Percentiles rank a stretch among this genome's conserved stretches.
Evolutionary conservation across 92 coral and sea anemone genomes (phyloP).

Genomic region (Actinostola sp.): DNA sequence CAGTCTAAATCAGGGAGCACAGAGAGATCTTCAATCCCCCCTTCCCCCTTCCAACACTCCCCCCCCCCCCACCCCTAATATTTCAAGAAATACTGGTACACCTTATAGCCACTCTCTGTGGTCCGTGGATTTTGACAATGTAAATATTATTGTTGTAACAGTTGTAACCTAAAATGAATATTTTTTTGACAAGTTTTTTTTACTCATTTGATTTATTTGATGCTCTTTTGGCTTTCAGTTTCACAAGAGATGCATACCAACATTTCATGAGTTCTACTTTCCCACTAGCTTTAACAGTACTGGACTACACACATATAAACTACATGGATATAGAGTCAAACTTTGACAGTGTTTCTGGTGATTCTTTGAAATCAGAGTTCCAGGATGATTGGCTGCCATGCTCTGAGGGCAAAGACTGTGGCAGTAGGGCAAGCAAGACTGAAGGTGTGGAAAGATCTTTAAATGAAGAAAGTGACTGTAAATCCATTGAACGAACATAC

Average conservation of each 20-base stretch:
- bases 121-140: not conserved
- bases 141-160: no score
- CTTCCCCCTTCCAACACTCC: no score
- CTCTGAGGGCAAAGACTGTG: not conserved
- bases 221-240: constrained; percentile 32
- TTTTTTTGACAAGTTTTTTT: no score
- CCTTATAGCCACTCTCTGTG: not conserved
- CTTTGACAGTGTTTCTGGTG: not conserved
- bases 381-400: not conserved
- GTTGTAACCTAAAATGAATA: no score
- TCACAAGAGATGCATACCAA: constrained; percentile 74
- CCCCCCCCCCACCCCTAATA: no score
- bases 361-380: not conserved
- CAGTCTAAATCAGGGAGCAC: no score
- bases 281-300: constrained; percentile 57
- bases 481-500: no score
- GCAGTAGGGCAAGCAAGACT: not conserved
- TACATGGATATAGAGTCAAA: not conserved
- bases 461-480: no score
- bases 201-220: no score
- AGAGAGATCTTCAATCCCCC: no score
- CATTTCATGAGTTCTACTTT: constrained; percentile 63
- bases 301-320: constrained; percentile 1
- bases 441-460: not conserved
- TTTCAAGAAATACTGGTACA: no score